Conservation (phyloP, 2,888 invertebrate genomes). For the Amiota mariae region DNA sequence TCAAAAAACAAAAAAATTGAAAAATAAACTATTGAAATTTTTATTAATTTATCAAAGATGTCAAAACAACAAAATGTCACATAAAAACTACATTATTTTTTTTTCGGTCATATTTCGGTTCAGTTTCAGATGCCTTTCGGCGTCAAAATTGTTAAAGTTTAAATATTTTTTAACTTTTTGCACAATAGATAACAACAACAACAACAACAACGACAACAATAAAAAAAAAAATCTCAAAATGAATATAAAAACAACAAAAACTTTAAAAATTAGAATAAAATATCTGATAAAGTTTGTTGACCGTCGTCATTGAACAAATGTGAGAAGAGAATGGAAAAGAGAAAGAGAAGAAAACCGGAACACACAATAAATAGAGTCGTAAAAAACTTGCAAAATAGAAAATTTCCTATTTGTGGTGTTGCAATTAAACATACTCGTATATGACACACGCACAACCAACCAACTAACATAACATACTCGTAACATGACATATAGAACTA, state of each 20-base stretch:
- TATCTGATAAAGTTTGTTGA: no score
- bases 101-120: not conserved
- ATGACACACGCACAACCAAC: constrained; percentile 7
- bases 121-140: not conserved
- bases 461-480: not conserved
- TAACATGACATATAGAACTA: not conserved
- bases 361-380: no score
- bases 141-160: constrained; percentile 10
- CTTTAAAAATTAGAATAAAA: no score
- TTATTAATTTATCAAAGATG: no score
- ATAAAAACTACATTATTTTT: not conserved
- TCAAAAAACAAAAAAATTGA: no score
- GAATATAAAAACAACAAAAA: not conserved
- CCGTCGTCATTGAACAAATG: no score
- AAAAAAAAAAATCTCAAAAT: constrained; percentile 2
- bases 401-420: constrained; percentile 21
- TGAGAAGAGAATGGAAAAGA: no score
- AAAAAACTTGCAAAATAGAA: not conserved
- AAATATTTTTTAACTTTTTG: constrained; percentile 13
- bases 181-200: not conserved
- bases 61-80: no score
- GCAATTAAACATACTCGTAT: constrained; percentile 15
- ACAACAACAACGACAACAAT: not conserved
- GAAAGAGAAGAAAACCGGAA: no score
- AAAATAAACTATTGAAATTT: no score